Percentiles rank a stretch among this genome's conserved stretches.
Evolutionary conservation across 1,140 invertebrate genomes (phyloP).

Genomic region (Macrobrachium nipponense): DNA sequence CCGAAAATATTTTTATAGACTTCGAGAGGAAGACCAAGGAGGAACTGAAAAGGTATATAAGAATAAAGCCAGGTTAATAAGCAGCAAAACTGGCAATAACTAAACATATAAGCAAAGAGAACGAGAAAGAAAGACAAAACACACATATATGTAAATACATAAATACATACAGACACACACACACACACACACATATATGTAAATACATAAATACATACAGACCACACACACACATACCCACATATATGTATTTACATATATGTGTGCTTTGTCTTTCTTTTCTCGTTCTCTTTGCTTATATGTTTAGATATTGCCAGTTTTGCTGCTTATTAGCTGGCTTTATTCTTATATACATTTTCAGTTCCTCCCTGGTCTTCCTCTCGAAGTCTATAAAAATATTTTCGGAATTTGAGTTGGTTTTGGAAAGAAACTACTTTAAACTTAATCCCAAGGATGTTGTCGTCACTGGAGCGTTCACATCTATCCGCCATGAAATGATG

Average conservation of each 20-base stretch:
- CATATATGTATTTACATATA: neutral
- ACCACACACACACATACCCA: neutral
- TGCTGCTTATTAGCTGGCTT: no score
- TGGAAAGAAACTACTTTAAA: no score
- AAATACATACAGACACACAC: neutral
- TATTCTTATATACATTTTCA: neutral
- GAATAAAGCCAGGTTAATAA: no score
- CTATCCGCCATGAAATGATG: no score
- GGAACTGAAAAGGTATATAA: neutral
- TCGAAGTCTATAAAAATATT: no score
- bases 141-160: neutral
- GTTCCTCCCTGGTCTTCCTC: neutral
- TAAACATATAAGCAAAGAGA: neutral
- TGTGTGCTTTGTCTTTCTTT: neutral
- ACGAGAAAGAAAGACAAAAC: neutral
- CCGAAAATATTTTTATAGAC: no score
- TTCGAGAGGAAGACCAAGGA: neutral
- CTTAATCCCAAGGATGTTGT: no score
- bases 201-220: neutral
- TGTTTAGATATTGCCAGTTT: no score
- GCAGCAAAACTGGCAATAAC: no score
- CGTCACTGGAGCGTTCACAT: no score
- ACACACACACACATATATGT: neutral
- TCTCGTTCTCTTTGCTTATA: neutral
- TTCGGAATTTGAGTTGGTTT: no score